phyloP scores from a whole-genome alignment of 2,797 vertebrate species.

The Acestrorhynchus altus region DNA sequence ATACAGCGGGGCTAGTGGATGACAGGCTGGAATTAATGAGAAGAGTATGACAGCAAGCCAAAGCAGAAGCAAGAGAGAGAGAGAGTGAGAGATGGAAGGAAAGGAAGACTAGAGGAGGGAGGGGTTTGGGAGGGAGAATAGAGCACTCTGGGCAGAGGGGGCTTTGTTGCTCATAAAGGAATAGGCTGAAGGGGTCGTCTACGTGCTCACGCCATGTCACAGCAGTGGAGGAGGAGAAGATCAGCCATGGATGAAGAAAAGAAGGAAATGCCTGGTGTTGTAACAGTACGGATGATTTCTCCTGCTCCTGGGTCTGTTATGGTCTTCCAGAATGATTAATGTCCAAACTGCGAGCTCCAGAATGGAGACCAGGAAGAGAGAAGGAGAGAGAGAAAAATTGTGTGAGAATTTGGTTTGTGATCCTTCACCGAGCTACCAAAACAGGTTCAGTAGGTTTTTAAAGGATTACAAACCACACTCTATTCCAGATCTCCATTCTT shows the following conservation, averaged over 20 bases:
- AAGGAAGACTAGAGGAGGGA: neutral
- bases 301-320: neutral
- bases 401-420: no score
- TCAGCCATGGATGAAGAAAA: slow-evolving; percentile 19
- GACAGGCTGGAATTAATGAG: slow-evolving; percentile 84
- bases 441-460: no score
- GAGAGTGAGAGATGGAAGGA: slow-evolving; percentile 25
- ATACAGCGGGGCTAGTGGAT: slow-evolving; percentile 73
- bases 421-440: no score
- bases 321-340: neutral
- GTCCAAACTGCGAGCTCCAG: neutral
- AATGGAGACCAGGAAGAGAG: neutral
- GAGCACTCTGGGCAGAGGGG: slow-evolving; percentile 57
- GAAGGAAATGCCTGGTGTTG: neutral
- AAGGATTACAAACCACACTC: no score
- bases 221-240: slow-evolving; percentile 28
- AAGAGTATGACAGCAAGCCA: slow-evolving; percentile 76
- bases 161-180: slow-evolving; percentile 70
- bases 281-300: neutral
- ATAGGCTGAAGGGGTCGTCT: slow-evolving; percentile 60
- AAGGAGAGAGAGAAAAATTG: no score
- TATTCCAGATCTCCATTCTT: no score
- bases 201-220: slow-evolving; percentile 38
- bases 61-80: slow-evolving; percentile 47
- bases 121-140: slow-evolving; percentile 46